Percentiles rank a stretch among this genome's conserved stretches.
phyloP scores from a whole-genome alignment of 2,113 vertebrate genomes.

The Aptenodytes patagonicus region DNA sequence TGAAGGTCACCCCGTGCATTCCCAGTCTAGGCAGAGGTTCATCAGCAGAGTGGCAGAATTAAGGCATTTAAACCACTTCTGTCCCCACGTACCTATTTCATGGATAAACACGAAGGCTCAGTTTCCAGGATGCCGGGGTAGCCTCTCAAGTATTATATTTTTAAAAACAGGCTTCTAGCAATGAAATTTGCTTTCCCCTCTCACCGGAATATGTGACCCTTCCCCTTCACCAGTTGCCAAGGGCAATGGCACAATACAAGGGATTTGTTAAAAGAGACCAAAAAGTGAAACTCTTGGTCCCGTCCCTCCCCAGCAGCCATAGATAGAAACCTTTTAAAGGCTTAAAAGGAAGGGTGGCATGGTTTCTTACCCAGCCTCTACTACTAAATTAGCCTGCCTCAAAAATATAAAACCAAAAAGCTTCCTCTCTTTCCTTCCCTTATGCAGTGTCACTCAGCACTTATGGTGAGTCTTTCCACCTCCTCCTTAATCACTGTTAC shows the following conservation, averaged over 20 bases:
- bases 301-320: neutral
- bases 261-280: neutral
- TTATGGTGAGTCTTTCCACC: neutral
- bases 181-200: neutral
- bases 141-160: neutral
- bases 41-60: neutral
- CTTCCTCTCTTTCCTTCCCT: neutral
- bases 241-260: neutral
- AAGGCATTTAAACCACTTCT: neutral
- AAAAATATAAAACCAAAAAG: neutral
- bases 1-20: neutral
- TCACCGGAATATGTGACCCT: neutral
- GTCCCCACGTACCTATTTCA: neutral
- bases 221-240: neutral
- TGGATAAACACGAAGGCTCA: neutral
- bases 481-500: neutral
- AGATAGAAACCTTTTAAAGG: neutral
- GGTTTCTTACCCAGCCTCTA: neutral
- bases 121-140: neutral
- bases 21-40: neutral
- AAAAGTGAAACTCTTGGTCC: neutral
- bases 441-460: neutral
- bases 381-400: neutral
- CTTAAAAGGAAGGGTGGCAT: neutral
- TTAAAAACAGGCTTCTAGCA: neutral